Conservation (phyloP, 2,888 invertebrate species). For the Amiota mariae region DNA sequence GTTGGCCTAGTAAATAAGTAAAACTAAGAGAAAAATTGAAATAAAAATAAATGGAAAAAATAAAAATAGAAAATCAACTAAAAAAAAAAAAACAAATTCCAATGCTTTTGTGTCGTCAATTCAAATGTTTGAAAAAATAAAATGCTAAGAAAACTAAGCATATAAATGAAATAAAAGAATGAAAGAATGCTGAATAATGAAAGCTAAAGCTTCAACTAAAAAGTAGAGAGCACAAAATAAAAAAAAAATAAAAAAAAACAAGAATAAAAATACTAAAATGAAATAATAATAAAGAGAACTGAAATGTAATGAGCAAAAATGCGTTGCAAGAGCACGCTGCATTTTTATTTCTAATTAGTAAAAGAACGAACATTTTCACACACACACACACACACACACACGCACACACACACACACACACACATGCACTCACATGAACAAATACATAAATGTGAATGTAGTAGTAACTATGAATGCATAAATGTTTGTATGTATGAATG, state of each 20-base stretch:
- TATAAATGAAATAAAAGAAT: neutral
- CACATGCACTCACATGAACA: no score
- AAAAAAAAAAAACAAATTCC: neutral
- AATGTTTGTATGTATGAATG: slow-evolving; percentile 12
- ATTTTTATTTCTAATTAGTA: slow-evolving; percentile 68
- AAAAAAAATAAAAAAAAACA: neutral
- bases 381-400: slow-evolving; percentile 34
- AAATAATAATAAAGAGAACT: slow-evolving; percentile 16
- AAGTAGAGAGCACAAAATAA: neutral
- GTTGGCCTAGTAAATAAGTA: slow-evolving; percentile 15
- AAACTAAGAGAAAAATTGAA: slow-evolving; percentile 3
- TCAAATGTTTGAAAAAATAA: neutral
- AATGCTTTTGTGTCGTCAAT: slow-evolving; percentile 6
- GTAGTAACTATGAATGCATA: slow-evolving; percentile 1
- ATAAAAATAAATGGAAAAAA: slow-evolving; percentile 7
- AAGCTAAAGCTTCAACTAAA: neutral
- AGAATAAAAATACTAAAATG: neutral
- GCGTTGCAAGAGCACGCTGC: slow-evolving; percentile 45
- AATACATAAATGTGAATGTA: no score
- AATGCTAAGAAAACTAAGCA: no score
- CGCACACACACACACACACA: no score
- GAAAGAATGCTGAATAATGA: neutral
- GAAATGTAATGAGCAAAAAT: slow-evolving; percentile 57
- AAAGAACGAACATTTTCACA: slow-evolving; percentile 42
- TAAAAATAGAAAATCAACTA: neutral